Base-by-base conservation (phyloP, 2,888 invertebrate genomes). In the Ormia ochracea region DNA sequence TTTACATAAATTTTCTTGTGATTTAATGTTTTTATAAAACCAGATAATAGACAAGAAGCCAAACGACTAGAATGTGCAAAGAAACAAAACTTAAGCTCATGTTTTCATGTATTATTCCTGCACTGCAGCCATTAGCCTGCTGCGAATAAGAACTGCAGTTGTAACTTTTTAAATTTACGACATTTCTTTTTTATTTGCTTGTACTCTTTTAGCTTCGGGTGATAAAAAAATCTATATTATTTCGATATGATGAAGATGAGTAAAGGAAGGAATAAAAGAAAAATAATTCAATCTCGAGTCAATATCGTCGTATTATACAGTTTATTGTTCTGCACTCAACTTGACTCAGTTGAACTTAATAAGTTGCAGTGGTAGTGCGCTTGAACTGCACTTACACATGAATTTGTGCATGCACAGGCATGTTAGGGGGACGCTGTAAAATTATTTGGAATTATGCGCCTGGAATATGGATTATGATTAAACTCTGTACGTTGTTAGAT, bases 271-370 rank as follows among this genome's bases (percentile, higher is more conserved):
- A 50, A 50, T 65, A 48, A 48, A n/a, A 69, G 65, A 48, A 36
- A 54, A 65, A 77, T 77, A 70, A 50, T 65, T 77, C 65, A 65
- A 69, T 56, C 28, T 41, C 65, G 52, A 65, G 77, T 65, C 77
- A 77, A 77, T 77, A 65, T 72, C 54, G 59, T 72, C 76, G 41
- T 12, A 41, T 41, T 12, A n/a, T 5, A 59, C 21, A 66, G 58
- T 59, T 68, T 33, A 70, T 77, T 63, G 65, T 65, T 65, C 28
- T 68, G 45, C 33, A 59, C 43, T 59, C 58, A 26, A 45, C 63
- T 63, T 19, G 28, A 56, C 26, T n/a, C 23, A 23, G 36, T 56
- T 38, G 21, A 56, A 38, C 23, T 38, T 56, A 36, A 36, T 23
- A 33, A 33, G 54, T 36, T 4, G 21, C 7, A 23, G 56, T 38